Evolutionary conservation across 2,888 invertebrate species (phyloP).

Genomic region (Steinernema carpocapsae): DNA sequence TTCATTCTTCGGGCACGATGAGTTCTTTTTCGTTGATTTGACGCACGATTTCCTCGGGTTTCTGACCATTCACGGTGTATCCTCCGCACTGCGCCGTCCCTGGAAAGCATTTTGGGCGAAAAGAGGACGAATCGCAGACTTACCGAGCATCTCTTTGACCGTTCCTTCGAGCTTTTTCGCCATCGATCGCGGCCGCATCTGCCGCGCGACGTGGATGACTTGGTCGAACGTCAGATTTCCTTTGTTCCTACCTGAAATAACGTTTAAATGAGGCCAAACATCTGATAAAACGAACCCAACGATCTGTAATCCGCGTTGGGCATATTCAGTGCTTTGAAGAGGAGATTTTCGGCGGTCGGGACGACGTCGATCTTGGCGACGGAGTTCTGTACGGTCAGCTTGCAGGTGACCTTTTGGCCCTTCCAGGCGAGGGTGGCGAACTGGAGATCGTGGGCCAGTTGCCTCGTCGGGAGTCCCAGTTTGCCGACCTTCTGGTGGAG

Average conservation of each 20-base stretch:
- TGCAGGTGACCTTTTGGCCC: conserved; percentile 93
- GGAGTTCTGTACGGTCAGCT: conserved; percentile 92
- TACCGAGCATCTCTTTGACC: conserved; percentile 75
- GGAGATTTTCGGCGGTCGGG: conserved; percentile 91
- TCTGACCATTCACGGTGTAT: conserved; percentile 72
- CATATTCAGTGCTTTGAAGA: conserved; percentile 96
- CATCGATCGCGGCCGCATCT: conserved; percentile 92
- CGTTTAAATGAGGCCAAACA: not conserved
- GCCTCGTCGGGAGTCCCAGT: conserved; percentile 81
- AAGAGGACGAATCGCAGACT: not conserved
- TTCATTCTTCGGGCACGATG: conserved; percentile 76
- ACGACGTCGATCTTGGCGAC: conserved; percentile 93
- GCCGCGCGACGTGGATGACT: conserved; percentile 83
- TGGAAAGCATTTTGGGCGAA: not conserved
- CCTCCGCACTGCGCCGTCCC: conserved; percentile 72
- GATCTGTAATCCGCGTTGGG: conserved; percentile 97
- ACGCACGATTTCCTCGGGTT: conserved; percentile 89
- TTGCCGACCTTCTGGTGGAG: not conserved
- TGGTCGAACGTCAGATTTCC: conserved; percentile 93
- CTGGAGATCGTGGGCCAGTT: conserved; percentile 98
- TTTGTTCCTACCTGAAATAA: conserved; percentile 85
- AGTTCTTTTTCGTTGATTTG: conserved; percentile 85
- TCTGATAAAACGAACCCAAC: conserved; percentile 75
- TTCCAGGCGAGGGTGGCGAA: conserved; percentile 98
- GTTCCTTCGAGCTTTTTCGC: conserved; percentile 86